Conservation (phyloP, 1,140 invertebrate species). For the Formica exsecta region DNA sequence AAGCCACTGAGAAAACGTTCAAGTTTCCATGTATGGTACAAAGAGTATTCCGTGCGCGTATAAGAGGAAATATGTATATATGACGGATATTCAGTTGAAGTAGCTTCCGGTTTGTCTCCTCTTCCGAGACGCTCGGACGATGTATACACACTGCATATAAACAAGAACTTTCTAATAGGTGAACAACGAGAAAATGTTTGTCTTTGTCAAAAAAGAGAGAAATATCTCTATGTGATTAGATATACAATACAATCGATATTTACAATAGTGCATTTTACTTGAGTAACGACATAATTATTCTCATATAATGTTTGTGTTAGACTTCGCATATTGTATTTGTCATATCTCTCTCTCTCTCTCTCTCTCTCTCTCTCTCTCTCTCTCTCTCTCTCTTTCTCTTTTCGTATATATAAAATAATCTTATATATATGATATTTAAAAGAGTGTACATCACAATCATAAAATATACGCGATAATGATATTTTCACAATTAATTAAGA, state of each 20-base stretch:
- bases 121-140: slow-evolving; percentile 36
- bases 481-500: not conserved
- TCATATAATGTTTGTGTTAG: not conserved
- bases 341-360: not conserved
- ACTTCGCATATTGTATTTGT: not conserved
- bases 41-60: slow-evolving; percentile 23
- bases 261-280: not conserved
- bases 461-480: no score
- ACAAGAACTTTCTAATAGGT: slow-evolving; percentile 47
- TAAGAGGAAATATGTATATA: slow-evolving; percentile 49
- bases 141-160: not conserved
- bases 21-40: slow-evolving; percentile 25
- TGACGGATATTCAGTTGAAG: slow-evolving; percentile 53
- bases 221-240: slow-evolving; percentile 3
- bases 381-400: not conserved
- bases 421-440: not conserved
- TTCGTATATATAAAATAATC: not conserved
- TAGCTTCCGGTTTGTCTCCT: slow-evolving; percentile 63
- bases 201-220: not conserved
- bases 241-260: slow-evolving; percentile 2
- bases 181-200: slow-evolving; percentile 3
- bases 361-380: not conserved
- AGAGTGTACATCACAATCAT: no score
- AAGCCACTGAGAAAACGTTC: slow-evolving; percentile 24
- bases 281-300: not conserved